Base-by-base conservation (phyloP, 2,797 vertebrate species). In the Danio jaintianensis region DNA sequence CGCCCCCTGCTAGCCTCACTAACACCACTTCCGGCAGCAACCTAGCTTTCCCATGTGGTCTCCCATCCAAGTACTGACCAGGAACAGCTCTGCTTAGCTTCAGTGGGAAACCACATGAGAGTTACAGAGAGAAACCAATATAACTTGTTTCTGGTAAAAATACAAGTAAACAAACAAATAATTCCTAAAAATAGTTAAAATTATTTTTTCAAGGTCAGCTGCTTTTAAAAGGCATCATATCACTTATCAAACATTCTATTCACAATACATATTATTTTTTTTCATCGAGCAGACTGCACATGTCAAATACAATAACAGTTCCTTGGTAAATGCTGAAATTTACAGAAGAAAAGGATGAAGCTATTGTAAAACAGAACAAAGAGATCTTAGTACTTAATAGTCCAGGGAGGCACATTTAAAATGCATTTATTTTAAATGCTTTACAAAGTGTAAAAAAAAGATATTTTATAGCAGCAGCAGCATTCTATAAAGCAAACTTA, bases 401-500 rank as follows among this genome's bases (percentile, higher is more conserved):
- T 9, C 1, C 6, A 5, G 29, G 8, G 16, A 38, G 8, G 5
- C 48, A 53, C 38, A 10, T 7, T 74, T 62, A 62, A 74, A 62
- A 50, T 38, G 1, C 3, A 12, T 13, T 47, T 29, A 29, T n/a
- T 61, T 11, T 6, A 15, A 58, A 16, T 59, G 22, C 42, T 16
- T 59, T 7, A 16, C 15, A 22, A 45, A 58, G 9, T 61, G 12
- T 47, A 61, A 10, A 6, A 61, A n/a, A 2, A 13, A 11, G 0
- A 2, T 74, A 29, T 15, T 59, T 42, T 56, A 50, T 12, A 20
- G 20, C 62, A 56, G 67, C 62, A 56, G 67, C 7, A 47, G n/a
- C 29, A 58, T 36, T 16, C 22, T 52, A 4, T 59, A 59, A 78
- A 78, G 36, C 71, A 38, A 72, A 62, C 64, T 55, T 58, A 50